Evolutionary conservation across 2,888 invertebrate genomes (phyloP).

Genomic region (Drosophila ezoana): DNA sequence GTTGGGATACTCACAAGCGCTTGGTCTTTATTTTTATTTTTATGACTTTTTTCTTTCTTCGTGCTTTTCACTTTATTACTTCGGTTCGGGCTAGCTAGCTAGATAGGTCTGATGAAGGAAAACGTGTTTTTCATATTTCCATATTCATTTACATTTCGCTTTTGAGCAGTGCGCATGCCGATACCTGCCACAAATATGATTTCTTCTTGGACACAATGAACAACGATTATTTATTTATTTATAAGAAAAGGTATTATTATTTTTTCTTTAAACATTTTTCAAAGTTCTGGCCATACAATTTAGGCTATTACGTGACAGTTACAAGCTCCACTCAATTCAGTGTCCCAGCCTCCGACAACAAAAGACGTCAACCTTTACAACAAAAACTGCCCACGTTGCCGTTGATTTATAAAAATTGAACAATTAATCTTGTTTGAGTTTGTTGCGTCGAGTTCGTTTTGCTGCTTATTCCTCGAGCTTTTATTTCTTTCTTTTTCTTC

Average conservation of each 20-base stretch:
- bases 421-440: slow-evolving; percentile 71
- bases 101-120: slow-evolving; percentile 35
- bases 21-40: slow-evolving; percentile 63
- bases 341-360: slow-evolving; percentile 26
- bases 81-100: slow-evolving; percentile 8
- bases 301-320: slow-evolving; percentile 56
- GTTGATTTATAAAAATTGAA: slow-evolving; percentile 63
- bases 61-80: slow-evolving; percentile 63
- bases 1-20: slow-evolving; percentile 9
- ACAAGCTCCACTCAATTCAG: slow-evolving; percentile 34
- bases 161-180: slow-evolving; percentile 20
- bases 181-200: slow-evolving; percentile 29
- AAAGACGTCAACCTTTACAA: slow-evolving; percentile 44
- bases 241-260: slow-evolving; percentile 31
- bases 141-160: slow-evolving; percentile 66
- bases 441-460: slow-evolving; percentile 36
- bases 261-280: slow-evolving; percentile 22
- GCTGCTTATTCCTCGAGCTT: slow-evolving; percentile 8
- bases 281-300: slow-evolving; percentile 18
- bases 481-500: slow-evolving; percentile 25
- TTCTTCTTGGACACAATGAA: slow-evolving; percentile 11
- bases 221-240: slow-evolving; percentile 23
- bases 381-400: slow-evolving; percentile 55
- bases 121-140: slow-evolving; percentile 75
- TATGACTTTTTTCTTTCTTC: slow-evolving; percentile 57